Base-by-base conservation (phyloP, 2,888 invertebrate species). In the Antitype chi region DNA sequence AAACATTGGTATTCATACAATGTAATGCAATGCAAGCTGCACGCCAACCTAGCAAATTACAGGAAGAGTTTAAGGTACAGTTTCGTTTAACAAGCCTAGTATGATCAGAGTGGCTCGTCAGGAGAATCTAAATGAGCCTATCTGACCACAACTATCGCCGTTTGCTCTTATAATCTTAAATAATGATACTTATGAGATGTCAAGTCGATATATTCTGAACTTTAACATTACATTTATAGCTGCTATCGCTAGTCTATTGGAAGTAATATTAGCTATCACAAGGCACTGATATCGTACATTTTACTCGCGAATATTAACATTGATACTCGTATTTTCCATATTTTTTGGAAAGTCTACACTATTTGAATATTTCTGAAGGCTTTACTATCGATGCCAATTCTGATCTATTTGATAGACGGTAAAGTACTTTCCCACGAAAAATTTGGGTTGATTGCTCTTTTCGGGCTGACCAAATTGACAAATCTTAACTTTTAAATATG, bases 211-310 rank as follows among this genome's bases (percentile, higher is more conserved):
- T 68, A 84, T 25, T 76, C 62, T 67, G 47, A 82, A 82, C 43
- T 67, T 79, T 67, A 63, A 66, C 59, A 52, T 76, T 71, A 78
- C 49, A 74, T 63, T 67, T 64, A 76, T 57, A 82, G 80, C 84
- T 77, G 81, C 84, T 84, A 85, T 69, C 62, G 73, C 76, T 80
- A 87, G 68, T 77, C 80, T 82, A 85, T 76, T 77, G 74, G 64
- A 85, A 87, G 75, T 85, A 80, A 88, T 70, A 83, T 71, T 85
- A 87, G 81, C 85, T 89, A 89, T 86, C 84, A 90, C 90, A 92
- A 92, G 92, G 92, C 92, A 92, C 92, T 91, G 88, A 85, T 80
- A 86, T 89, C 84, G 87, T 91, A 87, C 87, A 78, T 49, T 74
- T 84, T 76, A 84, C 74, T 83, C 38, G 78, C 84, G 63, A 63